Evolutionary conservation across 1,140 invertebrate genomes (phyloP).

Genomic region (Rhysida immarginata): DNA sequence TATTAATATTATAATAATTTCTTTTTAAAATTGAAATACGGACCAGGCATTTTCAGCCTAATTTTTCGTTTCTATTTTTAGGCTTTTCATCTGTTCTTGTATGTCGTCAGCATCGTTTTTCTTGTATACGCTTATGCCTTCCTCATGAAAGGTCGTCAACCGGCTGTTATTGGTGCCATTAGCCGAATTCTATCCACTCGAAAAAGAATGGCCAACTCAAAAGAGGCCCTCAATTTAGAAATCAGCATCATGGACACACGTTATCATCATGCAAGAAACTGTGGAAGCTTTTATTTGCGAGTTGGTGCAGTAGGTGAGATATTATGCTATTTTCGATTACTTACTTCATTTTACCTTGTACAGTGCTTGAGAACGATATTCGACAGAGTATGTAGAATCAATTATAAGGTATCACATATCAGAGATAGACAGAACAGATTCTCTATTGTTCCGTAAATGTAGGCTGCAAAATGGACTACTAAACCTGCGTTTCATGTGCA

Average conservation of each 20-base stretch:
- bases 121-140: conserved; percentile 61
- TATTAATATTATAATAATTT: too few relatives aligned
- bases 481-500: too few relatives aligned
- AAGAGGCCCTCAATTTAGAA: neutral
- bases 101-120: conserved; percentile 56
- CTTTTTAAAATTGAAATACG: too few relatives aligned
- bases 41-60: too few relatives aligned
- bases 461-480: too few relatives aligned
- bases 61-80: conserved; percentile 39
- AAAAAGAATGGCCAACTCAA: conserved; percentile 28
- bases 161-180: neutral
- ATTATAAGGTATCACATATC: too few relatives aligned
- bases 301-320: conserved; percentile 76
- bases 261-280: conserved; percentile 25
- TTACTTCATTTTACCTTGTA: too few relatives aligned
- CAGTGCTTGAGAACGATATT: too few relatives aligned
- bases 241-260: neutral
- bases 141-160: conserved; percentile 31
- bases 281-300: conserved; percentile 80
- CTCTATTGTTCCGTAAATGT: too few relatives aligned
- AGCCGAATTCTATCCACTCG: neutral
- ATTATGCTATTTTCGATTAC: too few relatives aligned
- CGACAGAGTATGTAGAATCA: too few relatives aligned
- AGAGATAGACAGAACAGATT: too few relatives aligned
- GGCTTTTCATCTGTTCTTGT: conserved; percentile 75